Conservation (phyloP, 2,797 vertebrate genomes). For the Setipinna tenuifilis region DNA sequence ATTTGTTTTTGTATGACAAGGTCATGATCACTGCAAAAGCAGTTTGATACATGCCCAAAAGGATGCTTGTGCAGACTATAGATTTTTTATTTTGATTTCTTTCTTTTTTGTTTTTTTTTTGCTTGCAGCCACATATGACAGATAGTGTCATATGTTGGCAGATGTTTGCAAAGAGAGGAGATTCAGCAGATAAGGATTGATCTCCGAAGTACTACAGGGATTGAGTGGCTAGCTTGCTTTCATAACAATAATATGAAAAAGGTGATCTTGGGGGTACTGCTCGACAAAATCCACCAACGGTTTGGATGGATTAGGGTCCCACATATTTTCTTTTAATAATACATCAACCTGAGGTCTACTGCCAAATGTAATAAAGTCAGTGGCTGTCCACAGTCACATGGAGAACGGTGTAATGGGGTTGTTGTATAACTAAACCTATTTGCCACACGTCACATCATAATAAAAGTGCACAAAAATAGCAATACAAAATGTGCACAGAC, state of each 20-base stretch:
- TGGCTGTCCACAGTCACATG: conserved; percentile 10
- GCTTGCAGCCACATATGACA: neutral
- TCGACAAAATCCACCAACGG: conserved; percentile 35
- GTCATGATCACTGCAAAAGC: neutral
- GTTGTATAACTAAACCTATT: neutral
- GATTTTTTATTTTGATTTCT: neutral
- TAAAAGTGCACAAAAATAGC: neutral
- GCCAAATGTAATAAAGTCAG: conserved; percentile 27
- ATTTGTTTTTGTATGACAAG: neutral
- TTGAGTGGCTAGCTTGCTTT: conserved; percentile 19
- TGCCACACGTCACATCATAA: neutral
- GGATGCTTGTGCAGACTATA: neutral
- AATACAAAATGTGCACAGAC: neutral
- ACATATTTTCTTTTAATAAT: conserved; percentile 52
- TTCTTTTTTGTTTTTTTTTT: neutral
- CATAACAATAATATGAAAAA: conserved; percentile 41
- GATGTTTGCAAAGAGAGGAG: neutral
- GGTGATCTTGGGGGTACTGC: conserved; percentile 37
- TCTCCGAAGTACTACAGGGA: conserved; percentile 34
- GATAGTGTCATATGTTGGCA: neutral
- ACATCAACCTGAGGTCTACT: conserved; percentile 27
- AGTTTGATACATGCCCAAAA: neutral
- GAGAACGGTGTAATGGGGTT: neutral
- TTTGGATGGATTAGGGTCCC: conserved; percentile 18
- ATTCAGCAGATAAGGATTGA: neutral